Conservation (phyloP, 2,113 vertebrate species). For the Crotalus tigris region DNA sequence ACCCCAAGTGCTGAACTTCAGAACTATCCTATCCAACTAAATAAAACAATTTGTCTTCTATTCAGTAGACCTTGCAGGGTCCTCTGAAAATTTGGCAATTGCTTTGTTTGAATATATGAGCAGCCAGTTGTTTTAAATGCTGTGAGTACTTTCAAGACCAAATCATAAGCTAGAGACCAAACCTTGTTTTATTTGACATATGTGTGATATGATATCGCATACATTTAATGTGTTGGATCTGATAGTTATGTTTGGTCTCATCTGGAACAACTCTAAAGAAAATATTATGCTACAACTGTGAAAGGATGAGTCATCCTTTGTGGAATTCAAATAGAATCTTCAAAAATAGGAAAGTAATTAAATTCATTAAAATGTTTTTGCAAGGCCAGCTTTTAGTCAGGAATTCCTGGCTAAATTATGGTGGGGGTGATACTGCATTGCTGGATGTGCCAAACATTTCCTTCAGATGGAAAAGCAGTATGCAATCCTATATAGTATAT, state of each 20-base stretch:
- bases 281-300: slow-evolving; percentile 1
- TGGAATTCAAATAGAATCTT: not conserved
- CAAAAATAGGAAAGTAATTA: not conserved
- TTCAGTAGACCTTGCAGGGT: not conserved
- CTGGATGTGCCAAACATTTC: not conserved
- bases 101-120: not conserved
- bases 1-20: not conserved
- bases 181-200: not conserved
- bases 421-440: not conserved
- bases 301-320: not conserved
- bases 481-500: not conserved
- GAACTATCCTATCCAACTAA: not conserved
- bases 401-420: not conserved
- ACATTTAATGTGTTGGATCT: not conserved
- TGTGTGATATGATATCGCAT: not conserved
- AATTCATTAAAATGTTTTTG: not conserved
- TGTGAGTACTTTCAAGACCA: not conserved
- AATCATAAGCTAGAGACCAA: not conserved
- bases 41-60: not conserved
- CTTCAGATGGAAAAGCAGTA: not conserved
- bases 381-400: not conserved
- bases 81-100: not conserved
- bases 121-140: not conserved
- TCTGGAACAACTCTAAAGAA: not conserved
- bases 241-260: not conserved